These are phyloP conservation scores for Circaetus gallicus DNA, from an alignment of 2,113 vertebrate species.

Conservation along the genomic window DNA sequence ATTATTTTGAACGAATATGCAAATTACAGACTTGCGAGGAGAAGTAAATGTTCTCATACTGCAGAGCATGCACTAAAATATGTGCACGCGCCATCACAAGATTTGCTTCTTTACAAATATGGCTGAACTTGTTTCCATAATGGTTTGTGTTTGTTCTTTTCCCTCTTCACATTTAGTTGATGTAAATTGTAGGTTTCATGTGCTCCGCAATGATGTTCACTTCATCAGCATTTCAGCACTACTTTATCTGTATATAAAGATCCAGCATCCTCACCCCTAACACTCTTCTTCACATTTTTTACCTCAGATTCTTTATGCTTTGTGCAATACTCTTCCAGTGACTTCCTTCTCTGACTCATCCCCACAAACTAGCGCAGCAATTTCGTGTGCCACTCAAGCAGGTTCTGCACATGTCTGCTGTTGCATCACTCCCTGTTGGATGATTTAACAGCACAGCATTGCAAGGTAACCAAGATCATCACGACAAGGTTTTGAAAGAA, in stretches of 20 bases:
- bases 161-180: constrained; percentile 47
- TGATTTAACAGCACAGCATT: constrained; percentile 28
- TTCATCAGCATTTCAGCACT: constrained; percentile 63
- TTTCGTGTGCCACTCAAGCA: constrained; percentile 48
- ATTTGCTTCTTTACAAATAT: constrained; percentile 51
- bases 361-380: constrained; percentile 15
- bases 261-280: constrained; percentile 39
- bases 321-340: constrained; percentile 1
- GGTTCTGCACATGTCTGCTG: constrained; percentile 52
- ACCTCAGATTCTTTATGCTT: constrained; percentile 46
- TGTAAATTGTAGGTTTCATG: constrained; percentile 64
- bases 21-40: constrained; percentile 29
- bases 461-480: constrained; percentile 35
- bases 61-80: constrained; percentile 48
- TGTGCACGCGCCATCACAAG: constrained; percentile 48
- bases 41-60: constrained; percentile 50
- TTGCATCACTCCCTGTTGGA: constrained; percentile 47
- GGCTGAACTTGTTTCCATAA: constrained; percentile 64
- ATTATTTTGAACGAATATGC: background rate
- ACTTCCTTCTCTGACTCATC: constrained; percentile 64
- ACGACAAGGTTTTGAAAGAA: background rate
- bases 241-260: constrained; percentile 56
- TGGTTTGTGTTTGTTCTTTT: constrained; percentile 51
- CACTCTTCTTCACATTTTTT: constrained; percentile 46
- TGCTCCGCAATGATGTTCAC: constrained; percentile 61